Percentiles rank a stretch among this genome's conserved stretches.
These are phyloP conservation scores for Pangasius larnaudii DNA, from an alignment of 2,797 vertebrate species.

Conservation along the genomic window DNA sequence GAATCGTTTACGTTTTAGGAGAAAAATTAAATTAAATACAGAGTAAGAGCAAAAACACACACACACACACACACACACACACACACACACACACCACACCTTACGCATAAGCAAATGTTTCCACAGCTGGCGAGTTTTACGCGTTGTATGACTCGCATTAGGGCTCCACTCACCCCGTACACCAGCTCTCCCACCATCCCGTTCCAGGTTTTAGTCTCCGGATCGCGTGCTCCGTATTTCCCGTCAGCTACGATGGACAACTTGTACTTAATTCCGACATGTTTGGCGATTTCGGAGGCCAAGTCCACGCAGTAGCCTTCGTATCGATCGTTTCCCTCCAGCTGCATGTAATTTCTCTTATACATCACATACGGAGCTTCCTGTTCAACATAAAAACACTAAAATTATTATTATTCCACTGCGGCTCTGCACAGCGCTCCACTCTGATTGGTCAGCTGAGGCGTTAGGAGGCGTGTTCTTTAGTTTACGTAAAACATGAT, in stretches of 20 bases:
- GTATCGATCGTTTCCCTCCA: constrained; percentile 97
- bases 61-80: background rate
- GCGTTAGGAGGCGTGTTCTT: background rate
- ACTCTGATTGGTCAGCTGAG: background rate
- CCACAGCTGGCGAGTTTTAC: background rate
- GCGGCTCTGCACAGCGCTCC: background rate
- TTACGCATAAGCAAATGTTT: background rate
- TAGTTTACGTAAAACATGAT: background rate
- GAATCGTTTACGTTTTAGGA: background rate
- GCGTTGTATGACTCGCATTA: accelerated
- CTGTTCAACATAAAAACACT: constrained; percentile 81
- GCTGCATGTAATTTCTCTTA: constrained; percentile 96
- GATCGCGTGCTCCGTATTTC: constrained; percentile 96
- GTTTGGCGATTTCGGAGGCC: constrained; percentile 98
- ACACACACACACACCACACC: background rate
- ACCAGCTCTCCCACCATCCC: constrained; percentile 88
- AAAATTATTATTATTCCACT: background rate
- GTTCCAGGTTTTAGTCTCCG: constrained; percentile 98
- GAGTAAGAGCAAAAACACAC: background rate
- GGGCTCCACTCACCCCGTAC: constrained; percentile 91
- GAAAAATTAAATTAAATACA: too few relatives aligned
- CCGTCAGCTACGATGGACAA: constrained; percentile 96
- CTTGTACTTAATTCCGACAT: constrained; percentile 97
- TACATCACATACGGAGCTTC: constrained; percentile 99
- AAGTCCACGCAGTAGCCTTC: constrained; percentile 99